These are phyloP conservation scores for Styela clava DNA, from an alignment of 23 tunicate genomes.

Conservation along the genomic window DNA sequence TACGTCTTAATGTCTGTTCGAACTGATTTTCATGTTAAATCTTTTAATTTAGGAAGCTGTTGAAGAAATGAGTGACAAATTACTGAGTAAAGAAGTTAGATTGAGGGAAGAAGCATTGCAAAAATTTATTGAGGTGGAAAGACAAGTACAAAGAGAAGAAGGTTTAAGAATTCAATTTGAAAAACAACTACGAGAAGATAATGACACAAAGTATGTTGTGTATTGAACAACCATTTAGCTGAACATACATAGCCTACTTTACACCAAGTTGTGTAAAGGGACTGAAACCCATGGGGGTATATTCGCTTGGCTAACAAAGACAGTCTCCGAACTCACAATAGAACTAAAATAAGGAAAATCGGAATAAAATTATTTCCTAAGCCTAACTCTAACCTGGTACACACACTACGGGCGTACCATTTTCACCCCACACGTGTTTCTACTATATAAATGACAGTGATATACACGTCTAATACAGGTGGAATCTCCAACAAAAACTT, in stretches of 20 bases:
- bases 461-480: too few species aligned
- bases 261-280: too few species aligned
- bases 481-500: slow-evolving; percentile 79
- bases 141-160: slow-evolving; percentile 72
- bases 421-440: too few species aligned
- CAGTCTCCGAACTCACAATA: too few species aligned
- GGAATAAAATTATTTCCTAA: too few species aligned
- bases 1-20: background rate
- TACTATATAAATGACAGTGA: too few species aligned
- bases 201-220: slow-evolving; percentile 43
- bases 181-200: slow-evolving; percentile 65
- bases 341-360: too few species aligned
- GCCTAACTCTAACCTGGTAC: too few species aligned
- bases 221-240: background rate
- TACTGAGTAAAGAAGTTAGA: slow-evolving; percentile 67
- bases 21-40: background rate
- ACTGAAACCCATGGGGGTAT: too few species aligned
- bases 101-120: slow-evolving; percentile 77
- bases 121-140: slow-evolving; percentile 80
- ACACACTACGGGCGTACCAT: too few species aligned
- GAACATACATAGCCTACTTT: too few species aligned
- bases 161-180: slow-evolving; percentile 55
- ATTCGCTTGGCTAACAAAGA: too few species aligned
- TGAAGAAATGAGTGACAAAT: slow-evolving; percentile 80
- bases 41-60: slow-evolving; percentile 40